Base-by-base conservation (phyloP, 2,113 vertebrate species). In the Paraplagusia blochii region DNA sequence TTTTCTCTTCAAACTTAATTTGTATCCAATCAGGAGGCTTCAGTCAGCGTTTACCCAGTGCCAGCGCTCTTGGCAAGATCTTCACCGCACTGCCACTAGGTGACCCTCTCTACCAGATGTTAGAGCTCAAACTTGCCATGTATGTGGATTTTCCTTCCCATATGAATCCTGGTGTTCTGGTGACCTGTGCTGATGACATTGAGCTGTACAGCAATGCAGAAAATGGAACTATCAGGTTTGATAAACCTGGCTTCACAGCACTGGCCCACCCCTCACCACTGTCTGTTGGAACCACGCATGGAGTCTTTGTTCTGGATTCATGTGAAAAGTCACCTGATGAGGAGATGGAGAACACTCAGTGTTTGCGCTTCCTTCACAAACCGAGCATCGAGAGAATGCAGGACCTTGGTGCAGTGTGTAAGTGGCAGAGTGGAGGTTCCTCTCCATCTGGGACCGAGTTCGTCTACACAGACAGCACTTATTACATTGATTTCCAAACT, bases 391-490 rank as follows among this genome's bases (percentile, higher is more conserved):
- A 83, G 22, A 70, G 76, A 0, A 98, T 99, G 94, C 66, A 40
- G 5, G 72, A 51, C 1, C 68, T 47, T 0, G 89, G 91, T 0
- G 95, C 95, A 0, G 92, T 98, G 0, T 85, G 54, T 17, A 17
- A 48, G 13, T 74, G 54, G 34, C 29, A 8, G 16, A 40, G 44
- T 1, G 44, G 16, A 11, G 34, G 43, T 42, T 34, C 58, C 35
- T 63, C 54, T 39, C 29, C 61, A 1, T 7, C 6, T 5, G 68
- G 55, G 13, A 11, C 44, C 0, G 89, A 94, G 29, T 90, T 86
- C 46, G 94, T 98, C 43, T 98, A 97, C 72, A 98, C 96, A 0
- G 95, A 98, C 82, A 99, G 97, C 12, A 79, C 94, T 0, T 98
- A 95, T 77, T 98, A 96, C 60, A 81, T 98, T 0, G 88, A 94